These are phyloP conservation scores for Aphrophora alni DNA, from an alignment of 2,888 invertebrate genomes.

Conservation along the genomic window DNA sequence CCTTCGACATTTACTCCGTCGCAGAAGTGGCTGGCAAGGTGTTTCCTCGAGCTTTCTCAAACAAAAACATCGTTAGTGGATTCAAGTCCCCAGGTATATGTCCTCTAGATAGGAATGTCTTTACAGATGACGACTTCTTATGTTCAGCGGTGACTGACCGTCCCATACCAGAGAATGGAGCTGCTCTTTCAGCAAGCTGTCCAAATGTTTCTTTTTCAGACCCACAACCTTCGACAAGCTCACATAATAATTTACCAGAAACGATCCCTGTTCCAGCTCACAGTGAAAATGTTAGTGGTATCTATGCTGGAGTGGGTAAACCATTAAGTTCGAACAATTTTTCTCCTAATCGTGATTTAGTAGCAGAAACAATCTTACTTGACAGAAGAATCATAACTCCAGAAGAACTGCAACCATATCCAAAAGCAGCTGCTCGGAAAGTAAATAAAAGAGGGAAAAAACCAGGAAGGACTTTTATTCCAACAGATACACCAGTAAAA, in stretches of 20 bases:
- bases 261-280: no score
- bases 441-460: conserved; percentile 6
- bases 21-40: conserved; percentile 19
- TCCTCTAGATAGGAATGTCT: conserved; percentile 35
- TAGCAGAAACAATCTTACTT: no score
- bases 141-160: conserved; percentile 15
- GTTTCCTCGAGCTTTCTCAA: conserved; percentile 23
- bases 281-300: no score
- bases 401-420: conserved; percentile 1
- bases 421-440: background rate
- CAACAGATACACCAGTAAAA: no score
- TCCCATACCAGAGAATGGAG: conserved; percentile 14
- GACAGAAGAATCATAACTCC: conserved; percentile 4
- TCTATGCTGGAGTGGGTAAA: no score
- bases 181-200: conserved; percentile 43
- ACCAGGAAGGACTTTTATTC: conserved; percentile 2
- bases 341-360: no score
- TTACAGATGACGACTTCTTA: conserved; percentile 16
- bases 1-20: conserved; percentile 17
- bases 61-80: conserved; percentile 46
- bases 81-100: conserved; percentile 48
- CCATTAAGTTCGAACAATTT: no score
- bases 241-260: no score
- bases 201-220: no score
- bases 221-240: no score